Evolutionary conservation across 2,113 vertebrate genomes (phyloP), one percentile per base, ranked within the genome.

Genomic region (Neolamprologus toae): DNA sequence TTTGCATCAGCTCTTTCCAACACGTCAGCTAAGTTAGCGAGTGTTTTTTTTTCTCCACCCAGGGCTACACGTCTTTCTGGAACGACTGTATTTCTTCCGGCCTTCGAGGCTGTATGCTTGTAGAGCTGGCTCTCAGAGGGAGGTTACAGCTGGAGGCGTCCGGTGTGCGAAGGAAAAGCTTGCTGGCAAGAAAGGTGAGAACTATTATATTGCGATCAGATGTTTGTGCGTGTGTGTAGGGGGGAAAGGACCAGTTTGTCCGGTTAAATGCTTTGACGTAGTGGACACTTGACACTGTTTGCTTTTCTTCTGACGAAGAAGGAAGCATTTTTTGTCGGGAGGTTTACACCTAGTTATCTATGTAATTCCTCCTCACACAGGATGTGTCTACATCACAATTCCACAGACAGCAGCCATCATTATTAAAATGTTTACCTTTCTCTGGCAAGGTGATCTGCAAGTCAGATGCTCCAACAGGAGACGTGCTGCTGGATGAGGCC

Each of bases 21-120:
- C 92, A 94, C 93, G 94, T 96, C 93, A 94, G 90, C 91, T 85
- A 90, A 89, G 79, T 53, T 51, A 86, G 87, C 84, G 76, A 47
- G 21, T 61, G 31, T 23, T 3, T 90, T 19, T 59, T 53, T 49
- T 35, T 8, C 40, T 68, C 40, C 57, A 28, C 31, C 3, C 92
- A 99, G 98, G 99, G 99, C 83, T 99, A 99, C 94, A 99, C 99
- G 28, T 99, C 98, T 0, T 99, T 99, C 95, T 99, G 99, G 99
- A 99, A 99, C 84, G 99, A 99, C 89, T 99, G 98, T 94, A 99
- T 99, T 95, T 99, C 98, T 4, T 99, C 98, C 9, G 99, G 99
- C 4, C 96, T 99, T 47, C 98, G 99, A 47, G 99, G 99, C 40
- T 99, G 99, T 83, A 99, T 99, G 99, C 95, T 99, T 86, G 98